Percentiles rank a stretch among this genome's conserved stretches.
Evolutionary conservation across 2,888 invertebrate genomes (phyloP).

Genomic region (Apotomis betuletana): DNA sequence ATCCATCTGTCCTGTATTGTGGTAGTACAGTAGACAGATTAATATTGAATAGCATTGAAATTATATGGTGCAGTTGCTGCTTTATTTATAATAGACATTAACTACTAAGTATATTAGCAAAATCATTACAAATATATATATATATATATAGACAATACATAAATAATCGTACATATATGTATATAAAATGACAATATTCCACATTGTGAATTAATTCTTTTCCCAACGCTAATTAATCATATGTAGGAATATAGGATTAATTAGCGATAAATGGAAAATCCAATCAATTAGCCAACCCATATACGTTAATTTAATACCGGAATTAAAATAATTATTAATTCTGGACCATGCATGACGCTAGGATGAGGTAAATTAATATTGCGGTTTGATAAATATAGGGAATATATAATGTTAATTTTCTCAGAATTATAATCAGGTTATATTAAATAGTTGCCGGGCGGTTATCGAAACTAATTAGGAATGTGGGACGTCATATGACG

Average conservation of each 20-base stretch:
- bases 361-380: slow-evolving; percentile 18
- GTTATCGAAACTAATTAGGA: neutral
- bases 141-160: too few relatives aligned
- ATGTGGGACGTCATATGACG: neutral
- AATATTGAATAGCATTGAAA: too few relatives aligned
- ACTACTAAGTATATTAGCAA: too few relatives aligned
- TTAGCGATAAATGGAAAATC: slow-evolving; percentile 8
- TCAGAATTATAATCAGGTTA: slow-evolving; percentile 2
- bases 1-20: too few relatives aligned
- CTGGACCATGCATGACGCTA: neutral
- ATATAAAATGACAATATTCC: neutral
- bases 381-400: slow-evolving; percentile 12
- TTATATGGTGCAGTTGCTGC: too few relatives aligned
- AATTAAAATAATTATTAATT: neutral
- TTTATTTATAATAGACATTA: too few relatives aligned
- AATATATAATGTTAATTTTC: slow-evolving; percentile 5
- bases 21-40: too few relatives aligned
- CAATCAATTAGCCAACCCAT: neutral
- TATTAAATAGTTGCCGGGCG: neutral
- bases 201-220: neutral
- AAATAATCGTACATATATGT: too few relatives aligned
- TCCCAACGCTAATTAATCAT: neutral
- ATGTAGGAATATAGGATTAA: neutral
- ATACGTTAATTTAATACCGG: neutral
- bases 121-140: too few relatives aligned